phyloP scores from a whole-genome alignment of 2,888 invertebrate genomes.

The Hydrotaea diabolus region DNA sequence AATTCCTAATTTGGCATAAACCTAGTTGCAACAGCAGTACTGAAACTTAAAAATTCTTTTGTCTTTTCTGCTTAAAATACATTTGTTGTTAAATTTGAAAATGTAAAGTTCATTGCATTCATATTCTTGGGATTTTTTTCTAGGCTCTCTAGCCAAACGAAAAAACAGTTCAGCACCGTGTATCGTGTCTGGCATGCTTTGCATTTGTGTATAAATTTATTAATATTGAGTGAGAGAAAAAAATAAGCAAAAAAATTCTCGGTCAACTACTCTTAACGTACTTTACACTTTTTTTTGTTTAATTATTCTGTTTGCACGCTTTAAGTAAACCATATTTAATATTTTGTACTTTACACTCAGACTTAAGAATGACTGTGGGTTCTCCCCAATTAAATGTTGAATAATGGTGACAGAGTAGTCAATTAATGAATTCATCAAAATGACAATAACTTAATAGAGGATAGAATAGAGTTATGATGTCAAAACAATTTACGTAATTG shows the following conservation, averaged over 20 bases:
- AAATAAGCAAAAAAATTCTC: neutral
- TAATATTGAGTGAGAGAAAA: neutral
- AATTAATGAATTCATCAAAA: conserved; percentile 6
- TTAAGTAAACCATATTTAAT: neutral
- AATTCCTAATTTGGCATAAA: too few relatives aligned
- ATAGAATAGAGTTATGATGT: neutral
- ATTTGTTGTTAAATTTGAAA: too few relatives aligned
- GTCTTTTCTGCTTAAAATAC: too few relatives aligned
- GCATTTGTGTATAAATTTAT: conserved; percentile 1
- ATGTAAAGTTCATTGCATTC: neutral
- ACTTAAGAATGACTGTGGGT: conserved; percentile 12
- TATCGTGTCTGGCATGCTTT: conserved; percentile 10
- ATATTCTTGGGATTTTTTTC: conserved; percentile 2
- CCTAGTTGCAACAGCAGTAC: too few relatives aligned
- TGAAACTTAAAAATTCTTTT: too few relatives aligned
- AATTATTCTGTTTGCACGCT: neutral
- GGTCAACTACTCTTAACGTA: neutral
- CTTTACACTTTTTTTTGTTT: conserved; percentile 7
- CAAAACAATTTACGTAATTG: too few relatives aligned
- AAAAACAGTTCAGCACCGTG: neutral
- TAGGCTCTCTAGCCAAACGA: neutral
- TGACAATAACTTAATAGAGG: neutral
- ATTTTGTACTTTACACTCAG: neutral
- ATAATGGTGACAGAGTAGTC: neutral
- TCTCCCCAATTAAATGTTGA: neutral